Base-by-base conservation (phyloP, 2,113 vertebrate species). In the Ranitomeya variabilis region DNA sequence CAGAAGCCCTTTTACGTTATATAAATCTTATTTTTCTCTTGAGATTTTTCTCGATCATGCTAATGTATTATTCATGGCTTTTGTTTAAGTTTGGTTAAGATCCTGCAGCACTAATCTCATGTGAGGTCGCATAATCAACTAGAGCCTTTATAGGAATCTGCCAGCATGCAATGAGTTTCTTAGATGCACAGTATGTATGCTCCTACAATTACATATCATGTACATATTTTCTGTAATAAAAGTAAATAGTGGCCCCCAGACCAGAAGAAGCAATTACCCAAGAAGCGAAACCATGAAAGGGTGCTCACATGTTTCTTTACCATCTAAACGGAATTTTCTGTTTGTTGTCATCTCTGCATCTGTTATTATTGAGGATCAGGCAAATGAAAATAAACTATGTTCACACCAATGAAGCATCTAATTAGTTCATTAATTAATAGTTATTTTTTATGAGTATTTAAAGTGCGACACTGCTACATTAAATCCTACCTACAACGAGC, bases 41-140 rank as follows among this genome's bases (percentile, higher is more conserved):
- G 16, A 45, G 45, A 16, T 11, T 52, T 45, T 76, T 76, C 73
- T 11, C 52, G 8, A 19, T 76, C 73, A 52, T 76, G 7, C 37
- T 76, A 52, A 76, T 76, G 73, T 52, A 76, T 76, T 76, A 76
- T 76, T 76, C 37, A 76, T 52, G 8, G 16, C 45, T 76, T 51
- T 10, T 76, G 37, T 51, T 76, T 76, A 76, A 52, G 9, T 21
- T 76, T 18, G 73, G 37, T 52, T 52, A 23, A 79, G 52, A 79
- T 57, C 55, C 52, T 55, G 77, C 7, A 79, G n/a, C 52, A 23
- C 21, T 79, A 79, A 26, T 79, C 21, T 55, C 52, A 57, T 26
- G 52, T 79, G 77, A n/a, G 19, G 19, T 55, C 23, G 12, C 15
- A 79, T n/a, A 79, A 79, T 57, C 12, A 55, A 79, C 55, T 23